Evolutionary conservation across 2,113 vertebrate species (phyloP).

Genomic region (Australoheros scitulus): DNA sequence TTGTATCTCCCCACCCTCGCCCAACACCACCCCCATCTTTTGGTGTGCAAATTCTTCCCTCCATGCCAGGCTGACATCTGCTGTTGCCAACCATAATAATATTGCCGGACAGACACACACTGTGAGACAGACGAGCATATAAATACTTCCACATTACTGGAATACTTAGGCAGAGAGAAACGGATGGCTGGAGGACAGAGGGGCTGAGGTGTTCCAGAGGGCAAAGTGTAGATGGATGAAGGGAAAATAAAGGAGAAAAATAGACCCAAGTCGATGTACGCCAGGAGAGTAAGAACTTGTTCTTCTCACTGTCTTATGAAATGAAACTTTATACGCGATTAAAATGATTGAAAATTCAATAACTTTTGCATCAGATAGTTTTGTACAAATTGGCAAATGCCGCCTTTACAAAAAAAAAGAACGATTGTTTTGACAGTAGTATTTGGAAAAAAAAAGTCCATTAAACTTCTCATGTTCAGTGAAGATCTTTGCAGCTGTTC

Average conservation of each 20-base stretch:
- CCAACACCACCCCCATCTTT: background rate
- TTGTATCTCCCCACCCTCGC: background rate
- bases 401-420: background rate
- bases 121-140: conserved; percentile 51
- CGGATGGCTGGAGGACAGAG: conserved; percentile 62
- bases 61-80: conserved; percentile 49
- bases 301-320: background rate
- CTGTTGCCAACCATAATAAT: conserved; percentile 75
- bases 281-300: background rate
- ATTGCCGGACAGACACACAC: conserved; percentile 51
- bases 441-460: background rate
- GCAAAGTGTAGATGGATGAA: conserved; percentile 51
- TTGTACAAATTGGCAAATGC: background rate
- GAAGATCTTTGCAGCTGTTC: conserved; percentile 6
- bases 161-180: conserved; percentile 55
- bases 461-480: conserved; percentile 3
- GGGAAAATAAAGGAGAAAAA: conserved; percentile 47
- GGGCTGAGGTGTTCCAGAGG: conserved; percentile 62
- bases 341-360: conserved; percentile 19
- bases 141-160: conserved; percentile 75
- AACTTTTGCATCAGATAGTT: background rate
- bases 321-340: background rate
- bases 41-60: conserved; percentile 24
- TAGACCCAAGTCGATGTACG: background rate
- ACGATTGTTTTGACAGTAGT: background rate